A percentile compares a stretch with the other conserved stretches of the same genome.
phyloP scores from a whole-genome alignment of 2,797 vertebrate genomes.

The Trachurus trachurus region DNA sequence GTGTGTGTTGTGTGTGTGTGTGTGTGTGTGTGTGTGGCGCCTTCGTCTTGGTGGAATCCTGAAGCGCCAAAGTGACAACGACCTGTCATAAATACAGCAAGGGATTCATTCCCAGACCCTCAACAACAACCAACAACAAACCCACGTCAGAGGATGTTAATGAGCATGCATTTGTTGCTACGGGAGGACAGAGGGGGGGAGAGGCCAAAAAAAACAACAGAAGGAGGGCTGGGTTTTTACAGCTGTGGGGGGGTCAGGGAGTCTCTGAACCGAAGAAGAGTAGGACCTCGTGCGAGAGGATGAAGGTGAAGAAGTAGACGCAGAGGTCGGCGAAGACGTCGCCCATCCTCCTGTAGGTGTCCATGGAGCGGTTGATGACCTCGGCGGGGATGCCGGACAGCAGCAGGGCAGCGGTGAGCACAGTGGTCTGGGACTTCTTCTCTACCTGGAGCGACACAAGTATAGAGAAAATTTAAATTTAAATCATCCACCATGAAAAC shows the following conservation, averaged over 20 bases:
- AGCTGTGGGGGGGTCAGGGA: slow-evolving; percentile 45
- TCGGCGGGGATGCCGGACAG: slow-evolving; percentile 96
- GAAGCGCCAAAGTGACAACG: slow-evolving; percentile 20
- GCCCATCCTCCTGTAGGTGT: slow-evolving; percentile 98
- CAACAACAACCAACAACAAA: slow-evolving; percentile 2
- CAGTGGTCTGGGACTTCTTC: slow-evolving; percentile 94
- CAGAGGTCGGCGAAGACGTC: slow-evolving; percentile 98
- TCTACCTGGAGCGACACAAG: slow-evolving; percentile 86
- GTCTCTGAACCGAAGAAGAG: slow-evolving; percentile 87
- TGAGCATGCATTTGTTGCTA: slow-evolving; percentile 46
- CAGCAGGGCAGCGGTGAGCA: slow-evolving; percentile 93
- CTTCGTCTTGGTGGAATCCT: slow-evolving; percentile 21
- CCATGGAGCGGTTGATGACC: slow-evolving; percentile 97
- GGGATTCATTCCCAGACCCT: slow-evolving; percentile 26
- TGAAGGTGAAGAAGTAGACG: slow-evolving; percentile 97
- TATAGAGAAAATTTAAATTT: background rate
- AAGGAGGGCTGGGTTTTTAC: background rate
- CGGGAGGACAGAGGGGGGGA: slow-evolving; percentile 20
- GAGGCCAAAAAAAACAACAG: background rate
- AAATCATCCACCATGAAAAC: background rate
- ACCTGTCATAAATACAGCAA: slow-evolving; percentile 25
- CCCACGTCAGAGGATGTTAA: slow-evolving; percentile 18
- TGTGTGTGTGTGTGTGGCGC: too few relatives aligned
- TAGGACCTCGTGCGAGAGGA: slow-evolving; percentile 92
- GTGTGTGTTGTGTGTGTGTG: background rate